phyloP scores from a whole-genome alignment of 2,113 vertebrate species.

The Zosterops pallidus region DNA sequence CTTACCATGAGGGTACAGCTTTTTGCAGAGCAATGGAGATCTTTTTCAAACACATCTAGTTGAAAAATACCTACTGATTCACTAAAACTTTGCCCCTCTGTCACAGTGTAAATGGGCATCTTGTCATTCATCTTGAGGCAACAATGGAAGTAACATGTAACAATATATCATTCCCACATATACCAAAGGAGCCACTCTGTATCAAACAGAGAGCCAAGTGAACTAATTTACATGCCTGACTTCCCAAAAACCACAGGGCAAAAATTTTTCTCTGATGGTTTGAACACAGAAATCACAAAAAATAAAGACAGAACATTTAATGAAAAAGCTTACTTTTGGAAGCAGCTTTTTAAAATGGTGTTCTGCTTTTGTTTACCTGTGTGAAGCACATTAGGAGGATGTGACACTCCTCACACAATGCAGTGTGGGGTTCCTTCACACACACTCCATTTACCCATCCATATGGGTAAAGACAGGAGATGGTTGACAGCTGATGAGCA shows the following conservation, averaged over 20 bases:
- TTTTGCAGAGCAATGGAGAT: background rate
- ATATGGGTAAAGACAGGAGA: background rate
- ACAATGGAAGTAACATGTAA: background rate
- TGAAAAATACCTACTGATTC: background rate
- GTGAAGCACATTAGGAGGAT: background rate
- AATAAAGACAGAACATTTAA: background rate
- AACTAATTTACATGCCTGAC: background rate
- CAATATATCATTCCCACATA: background rate
- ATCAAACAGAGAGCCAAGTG: background rate
- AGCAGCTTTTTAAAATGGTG: background rate
- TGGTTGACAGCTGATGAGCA: fast-evolving
- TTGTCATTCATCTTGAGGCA: background rate
- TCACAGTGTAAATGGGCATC: background rate
- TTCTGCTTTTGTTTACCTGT: background rate
- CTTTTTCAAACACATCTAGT: background rate
- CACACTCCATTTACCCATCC: background rate
- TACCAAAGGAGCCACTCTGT: background rate
- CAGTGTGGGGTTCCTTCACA: background rate
- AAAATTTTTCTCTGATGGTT: background rate
- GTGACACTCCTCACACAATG: background rate
- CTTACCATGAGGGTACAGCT: background rate
- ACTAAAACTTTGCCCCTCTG: background rate
- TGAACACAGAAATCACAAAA: background rate
- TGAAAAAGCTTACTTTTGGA: background rate
- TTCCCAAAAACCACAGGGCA: background rate